Evolutionary conservation across 2,888 invertebrate genomes (phyloP), one percentile per base, ranked within the genome.

Genomic region (Orchestes rusci): DNA sequence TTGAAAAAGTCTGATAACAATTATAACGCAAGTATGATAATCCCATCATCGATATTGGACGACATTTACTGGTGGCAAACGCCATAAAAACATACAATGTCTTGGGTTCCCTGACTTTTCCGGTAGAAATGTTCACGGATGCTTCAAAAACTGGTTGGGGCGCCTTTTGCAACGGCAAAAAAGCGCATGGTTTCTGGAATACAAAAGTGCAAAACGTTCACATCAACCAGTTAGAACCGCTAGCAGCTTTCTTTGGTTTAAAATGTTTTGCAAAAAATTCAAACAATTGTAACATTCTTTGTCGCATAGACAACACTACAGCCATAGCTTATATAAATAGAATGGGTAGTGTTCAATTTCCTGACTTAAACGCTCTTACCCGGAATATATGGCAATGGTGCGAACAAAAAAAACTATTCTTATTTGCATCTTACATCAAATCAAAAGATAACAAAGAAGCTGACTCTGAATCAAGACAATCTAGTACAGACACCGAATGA

Each of bases 271-370:
- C 41, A 4, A 41, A 41, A 41, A 23, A 19, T 35, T 18, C n/a
- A 38, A 15, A 39, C 20, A 18, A 41, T 23, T 23, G 13, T 41
- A 20, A 23, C 10, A 41, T 41, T 39, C 35, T 41, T 23, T 23
- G 5, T 5, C 15, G 20, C 10, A 18, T 37, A 23, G 39, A 39
- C 17, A 41, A 41, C 16, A 28, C 15, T 15, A 43, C 41, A 35
- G 45, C 45, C 29, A 30, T 45, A 15, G 28, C 49, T 5, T 41
- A 37, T 29, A 45, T 45, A 20, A 49, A 44, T 32, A 19, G 31
- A 30, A 34, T 20, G 32, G 44, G 44, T 16, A 23, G 39, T 15
- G 32, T 30, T 10, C 28, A 31, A 40, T 43, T 16, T 19, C 19
- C 20, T 12, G n/a, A 20, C 3, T 19, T 47, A 20, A 39, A 43